These are phyloP conservation scores for Conomelus anceps DNA, from an alignment of 2,888 invertebrate genomes.

Conservation along the genomic window DNA sequence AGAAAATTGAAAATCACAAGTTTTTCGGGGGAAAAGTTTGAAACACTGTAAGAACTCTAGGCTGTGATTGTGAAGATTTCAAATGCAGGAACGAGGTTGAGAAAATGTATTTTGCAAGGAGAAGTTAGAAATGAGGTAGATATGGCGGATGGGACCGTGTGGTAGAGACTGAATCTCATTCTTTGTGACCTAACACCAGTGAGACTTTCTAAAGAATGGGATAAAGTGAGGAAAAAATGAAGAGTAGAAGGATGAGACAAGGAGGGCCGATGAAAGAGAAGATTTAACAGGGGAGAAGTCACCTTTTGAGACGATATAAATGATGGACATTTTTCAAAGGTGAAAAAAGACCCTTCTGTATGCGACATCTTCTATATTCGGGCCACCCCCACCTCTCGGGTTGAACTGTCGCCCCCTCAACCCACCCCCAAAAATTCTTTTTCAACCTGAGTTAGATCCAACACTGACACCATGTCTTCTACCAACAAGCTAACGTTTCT, in stretches of 20 bases:
- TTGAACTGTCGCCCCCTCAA: not conserved
- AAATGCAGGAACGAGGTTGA: not conserved
- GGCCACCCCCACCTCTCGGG: not conserved
- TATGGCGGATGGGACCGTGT: not conserved
- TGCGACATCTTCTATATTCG: not conserved
- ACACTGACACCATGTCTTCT: not conserved
- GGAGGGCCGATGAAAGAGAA: not conserved
- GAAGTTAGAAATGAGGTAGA: not conserved
- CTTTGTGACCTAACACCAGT: not conserved
- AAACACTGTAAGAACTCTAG: no score
- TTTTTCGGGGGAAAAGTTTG: not conserved
- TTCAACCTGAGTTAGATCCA: not conserved
- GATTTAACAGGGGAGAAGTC: not conserved
- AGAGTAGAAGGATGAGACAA: not conserved
- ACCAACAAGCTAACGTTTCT: not conserved
- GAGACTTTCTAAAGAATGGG: not conserved
- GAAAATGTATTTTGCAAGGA: not conserved
- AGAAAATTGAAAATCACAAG: not conserved
- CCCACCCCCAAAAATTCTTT: not conserved
- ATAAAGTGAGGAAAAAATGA: not conserved
- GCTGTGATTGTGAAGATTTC: not conserved
- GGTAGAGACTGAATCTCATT: not conserved
- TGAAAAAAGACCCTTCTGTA: not conserved
- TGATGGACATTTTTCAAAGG: constrained; percentile 25
- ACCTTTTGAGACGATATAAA: constrained; percentile 15